Percentiles rank a stretch among this genome's conserved stretches.
These are phyloP conservation scores for Brachionus sp. DNA, from an alignment of 1,140 invertebrate genomes.

Conservation along the genomic window DNA sequence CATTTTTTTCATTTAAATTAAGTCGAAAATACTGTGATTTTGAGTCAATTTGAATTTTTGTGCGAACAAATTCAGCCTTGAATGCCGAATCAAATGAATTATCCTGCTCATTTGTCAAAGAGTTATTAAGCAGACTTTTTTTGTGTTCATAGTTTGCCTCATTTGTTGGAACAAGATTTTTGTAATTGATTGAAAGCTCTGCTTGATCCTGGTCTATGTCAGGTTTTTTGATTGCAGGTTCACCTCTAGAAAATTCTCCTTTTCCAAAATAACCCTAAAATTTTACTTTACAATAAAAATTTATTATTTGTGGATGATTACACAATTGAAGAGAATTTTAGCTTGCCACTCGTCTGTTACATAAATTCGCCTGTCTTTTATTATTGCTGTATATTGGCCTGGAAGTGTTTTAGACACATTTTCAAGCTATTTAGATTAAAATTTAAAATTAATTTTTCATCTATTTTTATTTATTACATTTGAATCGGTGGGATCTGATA, in stretches of 20 bases:
- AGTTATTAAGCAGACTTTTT: not conserved
- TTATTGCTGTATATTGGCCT: not conserved
- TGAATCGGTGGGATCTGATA: not conserved
- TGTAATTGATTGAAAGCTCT: slow-evolving; percentile 2
- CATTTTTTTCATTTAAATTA: not conserved
- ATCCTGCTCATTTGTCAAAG: not conserved
- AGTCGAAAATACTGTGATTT: not conserved
- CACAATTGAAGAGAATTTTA: slow-evolving; percentile 29
- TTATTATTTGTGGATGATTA: not conserved
- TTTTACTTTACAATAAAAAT: not conserved
- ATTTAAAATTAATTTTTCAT: not conserved
- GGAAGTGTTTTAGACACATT: slow-evolving; percentile 14
- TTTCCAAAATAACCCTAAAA: slow-evolving; percentile 35
- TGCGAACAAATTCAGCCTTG: not conserved
- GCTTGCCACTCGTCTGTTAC: not conserved
- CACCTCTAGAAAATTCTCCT: slow-evolving; percentile 39
- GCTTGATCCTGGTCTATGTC: not conserved
- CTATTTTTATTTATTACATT: not conserved
- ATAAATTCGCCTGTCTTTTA: slow-evolving; percentile 23
- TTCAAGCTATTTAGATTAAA: not conserved
- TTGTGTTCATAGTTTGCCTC: not conserved
- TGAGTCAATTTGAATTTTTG: not conserved
- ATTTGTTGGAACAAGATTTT: slow-evolving; percentile 4
- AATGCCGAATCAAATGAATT: not conserved
- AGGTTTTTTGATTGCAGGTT: not conserved